A percentile compares a stretch with the other conserved stretches of the same genome.
phyloP scores from a whole-genome alignment of 2,797 vertebrate species.

The Nyctibius grandis region DNA sequence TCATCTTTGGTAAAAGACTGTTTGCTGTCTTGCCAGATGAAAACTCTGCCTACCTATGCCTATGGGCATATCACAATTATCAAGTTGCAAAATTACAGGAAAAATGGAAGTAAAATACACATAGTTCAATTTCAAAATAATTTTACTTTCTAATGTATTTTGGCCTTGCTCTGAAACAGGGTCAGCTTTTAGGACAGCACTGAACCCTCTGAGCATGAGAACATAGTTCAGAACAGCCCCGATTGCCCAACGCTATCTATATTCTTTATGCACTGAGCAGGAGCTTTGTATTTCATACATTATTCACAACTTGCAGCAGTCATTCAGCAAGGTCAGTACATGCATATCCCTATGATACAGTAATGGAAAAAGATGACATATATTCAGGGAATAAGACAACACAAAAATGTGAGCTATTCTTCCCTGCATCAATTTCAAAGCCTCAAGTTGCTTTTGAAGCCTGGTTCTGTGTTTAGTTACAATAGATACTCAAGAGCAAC shows the following conservation, averaged over 20 bases:
- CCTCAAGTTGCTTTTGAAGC: background rate
- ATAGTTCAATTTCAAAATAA: background rate
- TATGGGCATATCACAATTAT: background rate
- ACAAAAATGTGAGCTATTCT: background rate
- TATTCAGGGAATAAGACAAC: background rate
- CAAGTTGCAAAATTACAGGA: background rate
- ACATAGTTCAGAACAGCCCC: background rate
- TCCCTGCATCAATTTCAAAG: background rate
- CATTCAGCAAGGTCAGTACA: slow-evolving; percentile 31
- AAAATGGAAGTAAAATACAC: background rate
- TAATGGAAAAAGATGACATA: background rate
- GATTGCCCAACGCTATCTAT: background rate
- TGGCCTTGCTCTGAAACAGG: background rate
- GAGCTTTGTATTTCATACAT: background rate
- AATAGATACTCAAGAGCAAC: background rate
- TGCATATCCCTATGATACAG: background rate
- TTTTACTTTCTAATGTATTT: background rate
- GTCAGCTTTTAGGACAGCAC: background rate
- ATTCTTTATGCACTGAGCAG: background rate
- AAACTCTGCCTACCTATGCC: background rate
- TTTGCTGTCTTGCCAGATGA: background rate
- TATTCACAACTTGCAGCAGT: slow-evolving; percentile 9
- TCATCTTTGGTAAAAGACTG: background rate
- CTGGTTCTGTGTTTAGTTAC: background rate
- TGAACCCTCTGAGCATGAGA: background rate